Base-by-base conservation (phyloP, 2,888 invertebrate species). In the Drosophila yooni region DNA sequence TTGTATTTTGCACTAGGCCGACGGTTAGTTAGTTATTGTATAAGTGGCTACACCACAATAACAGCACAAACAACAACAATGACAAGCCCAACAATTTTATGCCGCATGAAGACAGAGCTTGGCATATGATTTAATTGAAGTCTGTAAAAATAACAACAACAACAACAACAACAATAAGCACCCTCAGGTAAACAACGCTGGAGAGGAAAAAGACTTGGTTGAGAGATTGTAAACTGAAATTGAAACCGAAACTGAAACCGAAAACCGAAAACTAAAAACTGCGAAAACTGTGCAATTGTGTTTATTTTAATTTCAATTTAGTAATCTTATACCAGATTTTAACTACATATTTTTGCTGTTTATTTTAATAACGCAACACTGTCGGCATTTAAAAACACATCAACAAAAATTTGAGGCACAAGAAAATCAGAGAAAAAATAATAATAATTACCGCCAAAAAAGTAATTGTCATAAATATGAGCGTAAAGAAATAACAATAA, bases 71-170 rank as follows among this genome's bases (percentile, higher is more conserved):
- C 40, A 73, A 68, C 61, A 69, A 54, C 58, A 76, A 68, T 43
- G 43, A 71, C 57, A 77, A 60, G n/a, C 50, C 43, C 54, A 67
- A 52, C 48, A 70, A 75, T 84, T 84, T 87, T 76, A 82, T 81
- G 89, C 74, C 63, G 63, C 74, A 70, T 74, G 83, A 69, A 83
- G 83, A 62, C 83, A 68, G 61, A 60, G 69, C 75, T 65, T 72
- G 76, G 69, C 71, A 85, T 78, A 82, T 85, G 86, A 88, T 85
- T 86, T 85, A 88, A 89, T 88, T 89, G 76, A 88, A 81, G 85
- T 56, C 82, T 67, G 53, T 53, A 67, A 48, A 73, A 56, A 51
- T 34, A 21, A 27, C 18, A 53, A 25, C 38, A 36, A 40, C 25
- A 34, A 43, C 18, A 52, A 50, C 52, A 69, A 67, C 70, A 62